A percentile compares a stretch with the other conserved stretches of the same genome.
phyloP scores from a whole-genome alignment of 1,140 invertebrate species.

The Cotesia vestalis region DNA sequence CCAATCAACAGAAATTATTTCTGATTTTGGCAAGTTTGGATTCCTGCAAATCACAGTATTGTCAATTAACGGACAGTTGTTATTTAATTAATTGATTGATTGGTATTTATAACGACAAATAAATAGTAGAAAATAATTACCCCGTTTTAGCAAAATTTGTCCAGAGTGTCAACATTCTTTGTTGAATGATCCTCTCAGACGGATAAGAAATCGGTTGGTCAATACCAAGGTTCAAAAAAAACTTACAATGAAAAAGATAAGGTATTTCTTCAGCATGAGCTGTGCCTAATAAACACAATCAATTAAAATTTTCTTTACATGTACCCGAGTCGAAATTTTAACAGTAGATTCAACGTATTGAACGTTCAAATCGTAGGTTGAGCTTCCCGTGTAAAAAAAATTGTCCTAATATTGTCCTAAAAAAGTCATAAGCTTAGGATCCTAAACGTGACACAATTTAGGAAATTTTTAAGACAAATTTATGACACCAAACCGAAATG shows the following conservation, averaged over 20 bases:
- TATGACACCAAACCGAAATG: too few relatives aligned
- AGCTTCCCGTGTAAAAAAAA: too few relatives aligned
- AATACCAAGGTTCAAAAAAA: not conserved
- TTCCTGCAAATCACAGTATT: not conserved
- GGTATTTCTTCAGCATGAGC: slow-evolving; percentile 50
- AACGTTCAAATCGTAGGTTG: too few relatives aligned
- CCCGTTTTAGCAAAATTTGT: slow-evolving; percentile 59
- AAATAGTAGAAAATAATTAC: slow-evolving; percentile 26
- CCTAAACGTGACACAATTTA: too few relatives aligned
- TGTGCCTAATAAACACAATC: slow-evolving; percentile 44
- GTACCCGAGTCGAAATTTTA: slow-evolving; percentile 33
- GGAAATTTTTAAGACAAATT: too few relatives aligned
- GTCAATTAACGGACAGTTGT: too few relatives aligned
- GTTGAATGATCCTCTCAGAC: slow-evolving; percentile 35
- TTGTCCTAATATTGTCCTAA: too few relatives aligned
- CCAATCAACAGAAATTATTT: slow-evolving; percentile 53
- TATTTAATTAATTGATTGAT: too few relatives aligned
- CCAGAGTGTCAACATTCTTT: slow-evolving; percentile 55
- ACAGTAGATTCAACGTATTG: too few relatives aligned
- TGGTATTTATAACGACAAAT: not conserved
- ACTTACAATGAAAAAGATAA: slow-evolving; percentile 45
- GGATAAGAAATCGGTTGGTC: not conserved
- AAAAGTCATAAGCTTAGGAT: too few relatives aligned
- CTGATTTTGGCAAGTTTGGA: slow-evolving; percentile 26
- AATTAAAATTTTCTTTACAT: slow-evolving; percentile 45